phyloP scores from a whole-genome alignment of 2,797 vertebrate genomes.

The Helarctos malayanus region DNA sequence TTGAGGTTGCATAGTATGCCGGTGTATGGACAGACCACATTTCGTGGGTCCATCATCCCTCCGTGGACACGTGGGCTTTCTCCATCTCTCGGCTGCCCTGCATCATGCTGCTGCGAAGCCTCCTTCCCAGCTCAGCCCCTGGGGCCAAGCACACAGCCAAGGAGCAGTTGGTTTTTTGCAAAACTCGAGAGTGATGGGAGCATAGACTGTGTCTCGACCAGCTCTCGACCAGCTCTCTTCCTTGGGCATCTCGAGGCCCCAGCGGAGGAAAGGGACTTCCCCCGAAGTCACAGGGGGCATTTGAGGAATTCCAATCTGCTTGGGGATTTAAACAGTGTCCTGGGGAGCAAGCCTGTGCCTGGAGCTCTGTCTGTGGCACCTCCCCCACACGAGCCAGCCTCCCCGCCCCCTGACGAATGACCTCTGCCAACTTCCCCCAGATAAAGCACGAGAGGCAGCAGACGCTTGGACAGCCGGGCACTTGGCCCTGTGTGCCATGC shows the following conservation, averaged over 20 bases:
- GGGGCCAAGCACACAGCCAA: accelerated
- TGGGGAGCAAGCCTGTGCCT: not conserved
- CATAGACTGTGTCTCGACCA: accelerated
- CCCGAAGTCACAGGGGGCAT: not conserved
- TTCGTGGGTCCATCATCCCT: accelerated
- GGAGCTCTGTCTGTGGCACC: too few species aligned
- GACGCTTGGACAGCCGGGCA: accelerated
- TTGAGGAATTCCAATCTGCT: not conserved
- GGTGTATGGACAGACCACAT: accelerated
- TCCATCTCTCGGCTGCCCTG: not conserved
- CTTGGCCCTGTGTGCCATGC: too few species aligned
- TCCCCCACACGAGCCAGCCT: accelerated
- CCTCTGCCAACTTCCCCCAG: not conserved
- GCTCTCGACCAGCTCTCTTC: not conserved
- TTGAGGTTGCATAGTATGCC: accelerated
- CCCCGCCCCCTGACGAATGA: accelerated
- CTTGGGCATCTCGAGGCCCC: not conserved
- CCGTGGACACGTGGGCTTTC: accelerated
- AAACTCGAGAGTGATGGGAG: not conserved
- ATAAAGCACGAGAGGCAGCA: not conserved
- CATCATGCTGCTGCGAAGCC: accelerated
- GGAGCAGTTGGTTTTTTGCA: not conserved
- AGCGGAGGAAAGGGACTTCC: not conserved
- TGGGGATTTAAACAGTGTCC: not conserved
- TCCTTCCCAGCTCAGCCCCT: not conserved